These are phyloP conservation scores for human DNA, from an alignment of 2,113 vertebrate genomes.

Conservation along the genomic window DNA sequence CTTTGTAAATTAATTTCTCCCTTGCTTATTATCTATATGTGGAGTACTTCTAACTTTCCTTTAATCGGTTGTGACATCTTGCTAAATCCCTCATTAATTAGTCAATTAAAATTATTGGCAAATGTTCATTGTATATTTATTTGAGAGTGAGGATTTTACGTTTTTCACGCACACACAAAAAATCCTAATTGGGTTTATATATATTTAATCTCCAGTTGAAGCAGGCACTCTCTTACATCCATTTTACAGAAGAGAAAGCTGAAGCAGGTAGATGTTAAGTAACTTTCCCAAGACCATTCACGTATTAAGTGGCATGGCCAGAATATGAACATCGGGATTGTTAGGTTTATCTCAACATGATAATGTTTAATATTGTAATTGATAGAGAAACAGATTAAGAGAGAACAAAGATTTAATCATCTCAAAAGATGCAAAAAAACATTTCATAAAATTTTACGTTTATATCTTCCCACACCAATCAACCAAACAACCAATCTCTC, in stretches of 20 bases:
- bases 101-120: neutral
- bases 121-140: neutral
- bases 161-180: neutral
- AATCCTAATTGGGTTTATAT: neutral
- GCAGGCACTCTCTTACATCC: neutral
- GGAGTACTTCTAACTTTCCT: neutral
- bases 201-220: neutral
- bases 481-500: neutral
- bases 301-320: neutral
- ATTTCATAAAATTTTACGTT: neutral
- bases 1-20: neutral
- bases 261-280: neutral
- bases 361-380: neutral
- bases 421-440: neutral
- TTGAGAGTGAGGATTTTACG: neutral
- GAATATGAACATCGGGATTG: neutral
- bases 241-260: neutral
- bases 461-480: neutral
- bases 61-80: neutral
- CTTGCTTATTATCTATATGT: neutral
- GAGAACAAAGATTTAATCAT: neutral
- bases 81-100: neutral
- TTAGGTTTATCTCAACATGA: neutral
- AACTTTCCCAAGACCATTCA: neutral
- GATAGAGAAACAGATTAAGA: neutral